Percentiles rank a stretch among this genome's conserved stretches.
Evolutionary conservation across 2,888 invertebrate genomes (phyloP).

Genomic region (Trichogramma evanescens): DNA sequence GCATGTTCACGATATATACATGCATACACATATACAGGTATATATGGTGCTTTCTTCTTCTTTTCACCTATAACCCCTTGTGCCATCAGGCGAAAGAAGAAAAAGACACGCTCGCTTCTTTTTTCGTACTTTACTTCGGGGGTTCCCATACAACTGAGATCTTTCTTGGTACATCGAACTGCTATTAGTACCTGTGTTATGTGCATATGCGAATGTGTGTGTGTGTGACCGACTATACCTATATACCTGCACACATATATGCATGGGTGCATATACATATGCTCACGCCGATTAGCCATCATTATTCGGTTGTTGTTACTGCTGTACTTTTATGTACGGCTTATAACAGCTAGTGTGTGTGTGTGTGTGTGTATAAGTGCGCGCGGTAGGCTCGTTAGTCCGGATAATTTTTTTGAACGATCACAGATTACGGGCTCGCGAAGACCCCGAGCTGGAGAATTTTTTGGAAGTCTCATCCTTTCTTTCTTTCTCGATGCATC

Average conservation of each 20-base stretch:
- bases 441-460: not conserved
- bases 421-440: constrained; percentile 12
- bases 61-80: too few species aligned
- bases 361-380: not conserved
- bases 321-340: too few species aligned
- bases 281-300: constrained; percentile 22
- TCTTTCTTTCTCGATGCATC: constrained; percentile 8
- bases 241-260: too few species aligned
- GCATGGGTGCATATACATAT: constrained; percentile 7
- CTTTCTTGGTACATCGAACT: constrained; percentile 20
- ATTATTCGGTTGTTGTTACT: constrained; percentile 13
- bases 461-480: not conserved
- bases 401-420: constrained; percentile 23
- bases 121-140: constrained; percentile 15
- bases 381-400: constrained; percentile 17
- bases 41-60: too few species aligned
- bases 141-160: constrained; percentile 6
- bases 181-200: constrained; percentile 18
- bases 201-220: constrained; percentile 11
- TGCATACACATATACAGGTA: too few species aligned
- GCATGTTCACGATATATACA: too few species aligned
- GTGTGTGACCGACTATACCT: too few species aligned
- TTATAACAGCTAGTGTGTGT: too few species aligned
- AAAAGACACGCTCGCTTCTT: constrained; percentile 14
- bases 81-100: not conserved